Percentiles rank a stretch among this genome's conserved stretches.
These are phyloP conservation scores for Zoanthus gigantus DNA, from an alignment of 92 coral and sea anemone species.

Conservation along the genomic window DNA sequence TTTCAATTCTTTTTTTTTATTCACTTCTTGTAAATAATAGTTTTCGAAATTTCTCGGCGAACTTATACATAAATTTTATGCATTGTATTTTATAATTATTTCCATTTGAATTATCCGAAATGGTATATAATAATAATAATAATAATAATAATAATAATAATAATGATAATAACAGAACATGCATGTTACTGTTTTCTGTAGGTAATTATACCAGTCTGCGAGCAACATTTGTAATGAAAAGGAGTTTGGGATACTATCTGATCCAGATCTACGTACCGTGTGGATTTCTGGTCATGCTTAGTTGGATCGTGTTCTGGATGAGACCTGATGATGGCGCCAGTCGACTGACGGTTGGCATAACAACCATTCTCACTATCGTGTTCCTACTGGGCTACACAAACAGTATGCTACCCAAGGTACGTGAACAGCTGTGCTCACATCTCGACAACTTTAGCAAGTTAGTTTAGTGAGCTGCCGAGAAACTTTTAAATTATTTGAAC, in stretches of 20 bases:
- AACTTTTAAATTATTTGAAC: no score
- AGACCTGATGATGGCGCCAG: slow-evolving; percentile 79
- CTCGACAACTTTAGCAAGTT: background rate
- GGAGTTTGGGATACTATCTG: slow-evolving; percentile 91
- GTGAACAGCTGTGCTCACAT: background rate
- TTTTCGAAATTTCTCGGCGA: no score
- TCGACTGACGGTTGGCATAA: slow-evolving; percentile 52
- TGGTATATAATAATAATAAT: no score
- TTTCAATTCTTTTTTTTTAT: no score
- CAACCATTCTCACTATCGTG: slow-evolving; percentile 81
- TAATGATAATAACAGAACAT: background rate
- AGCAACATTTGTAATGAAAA: slow-evolving; percentile 43
- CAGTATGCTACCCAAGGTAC: slow-evolving; percentile 78
- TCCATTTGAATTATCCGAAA: no score
- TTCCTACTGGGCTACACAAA: slow-evolving; percentile 85
- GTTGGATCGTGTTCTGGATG: slow-evolving; percentile 98
- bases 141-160: no score
- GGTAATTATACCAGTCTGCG: slow-evolving; percentile 51
- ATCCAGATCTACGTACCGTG: slow-evolving; percentile 89
- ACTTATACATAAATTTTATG: no score
- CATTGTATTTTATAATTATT: no score
- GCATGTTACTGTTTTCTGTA: background rate
- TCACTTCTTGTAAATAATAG: no score
- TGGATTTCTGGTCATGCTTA: slow-evolving; percentile 86
- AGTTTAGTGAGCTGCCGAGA: background rate